phyloP scores from a whole-genome alignment of 2,888 invertebrate species.

The Pachydiplax longipennis region DNA sequence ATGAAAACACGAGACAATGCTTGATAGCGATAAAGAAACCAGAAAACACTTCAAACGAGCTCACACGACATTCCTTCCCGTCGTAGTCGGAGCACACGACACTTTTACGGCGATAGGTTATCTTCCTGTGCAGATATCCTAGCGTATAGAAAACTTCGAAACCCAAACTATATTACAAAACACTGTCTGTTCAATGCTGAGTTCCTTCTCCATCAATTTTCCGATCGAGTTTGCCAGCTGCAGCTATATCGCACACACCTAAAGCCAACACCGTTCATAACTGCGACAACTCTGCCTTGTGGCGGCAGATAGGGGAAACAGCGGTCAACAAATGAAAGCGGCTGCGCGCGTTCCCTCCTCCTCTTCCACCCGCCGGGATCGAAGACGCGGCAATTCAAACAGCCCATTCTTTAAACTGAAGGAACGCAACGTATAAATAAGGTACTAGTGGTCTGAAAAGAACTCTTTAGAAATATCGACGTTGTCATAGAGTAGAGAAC shows the following conservation, averaged over 20 bases:
- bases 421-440: not conserved
- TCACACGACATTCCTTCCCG: slow-evolving; percentile 23
- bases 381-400: not conserved
- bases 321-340: not conserved
- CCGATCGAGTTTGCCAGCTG: slow-evolving; percentile 19
- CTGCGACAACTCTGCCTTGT: not conserved
- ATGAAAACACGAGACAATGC: not conserved
- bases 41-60: not conserved
- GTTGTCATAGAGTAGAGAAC: too few relatives aligned
- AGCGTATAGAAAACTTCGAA: not conserved
- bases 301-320: not conserved
- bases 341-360: not conserved
- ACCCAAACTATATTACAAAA: not conserved
- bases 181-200: not conserved
- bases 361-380: not conserved
- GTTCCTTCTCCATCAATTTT: not conserved
- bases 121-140: not conserved
- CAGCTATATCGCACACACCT: not conserved
- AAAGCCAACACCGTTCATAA: slow-evolving; percentile 18
- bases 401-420: not conserved
- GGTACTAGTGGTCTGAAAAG: too few relatives aligned
- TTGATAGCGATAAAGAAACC: not conserved
- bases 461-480: too few relatives aligned
- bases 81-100: not conserved
- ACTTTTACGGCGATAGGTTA: not conserved